These are phyloP conservation scores for Phyllostomus hastatus DNA, from an alignment of 2,113 vertebrate species.

Conservation along the genomic window DNA sequence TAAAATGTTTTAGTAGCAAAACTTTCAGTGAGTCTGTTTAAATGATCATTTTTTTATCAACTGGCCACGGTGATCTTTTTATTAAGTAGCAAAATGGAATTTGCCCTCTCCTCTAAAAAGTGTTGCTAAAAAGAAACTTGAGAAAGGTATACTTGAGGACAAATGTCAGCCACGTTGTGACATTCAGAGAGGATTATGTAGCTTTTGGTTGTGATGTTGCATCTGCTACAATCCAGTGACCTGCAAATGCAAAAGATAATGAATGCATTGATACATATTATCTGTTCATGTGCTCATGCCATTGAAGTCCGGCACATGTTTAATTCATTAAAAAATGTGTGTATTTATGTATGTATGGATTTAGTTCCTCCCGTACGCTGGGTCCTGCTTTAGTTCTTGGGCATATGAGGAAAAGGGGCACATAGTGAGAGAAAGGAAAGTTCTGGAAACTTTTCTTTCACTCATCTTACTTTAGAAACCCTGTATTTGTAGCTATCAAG, in stretches of 20 bases:
- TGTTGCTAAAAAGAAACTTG: background rate
- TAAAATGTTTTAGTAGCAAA: background rate
- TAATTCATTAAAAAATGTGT: background rate
- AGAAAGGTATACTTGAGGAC: background rate
- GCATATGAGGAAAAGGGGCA: background rate
- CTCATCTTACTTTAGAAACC: background rate
- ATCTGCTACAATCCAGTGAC: background rate
- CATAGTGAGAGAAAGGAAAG: conserved; percentile 11
- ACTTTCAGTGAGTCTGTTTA: background rate
- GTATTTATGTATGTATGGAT: accelerated
- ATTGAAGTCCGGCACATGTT: background rate
- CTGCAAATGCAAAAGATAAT: background rate
- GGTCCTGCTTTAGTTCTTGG: background rate
- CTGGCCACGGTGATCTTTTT: background rate
- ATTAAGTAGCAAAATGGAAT: background rate
- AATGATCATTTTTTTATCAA: background rate
- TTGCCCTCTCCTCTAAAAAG: background rate
- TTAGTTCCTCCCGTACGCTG: background rate
- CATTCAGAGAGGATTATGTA: background rate
- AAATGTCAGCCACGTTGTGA: background rate
- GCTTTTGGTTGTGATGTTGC: background rate
- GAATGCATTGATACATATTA: background rate
- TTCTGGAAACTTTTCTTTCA: conserved; percentile 36
- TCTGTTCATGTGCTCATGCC: background rate
- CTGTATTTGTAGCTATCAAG: background rate